Evolutionary conservation across 2,113 vertebrate species (phyloP).

Genomic region (Nasalis larvatus): DNA sequence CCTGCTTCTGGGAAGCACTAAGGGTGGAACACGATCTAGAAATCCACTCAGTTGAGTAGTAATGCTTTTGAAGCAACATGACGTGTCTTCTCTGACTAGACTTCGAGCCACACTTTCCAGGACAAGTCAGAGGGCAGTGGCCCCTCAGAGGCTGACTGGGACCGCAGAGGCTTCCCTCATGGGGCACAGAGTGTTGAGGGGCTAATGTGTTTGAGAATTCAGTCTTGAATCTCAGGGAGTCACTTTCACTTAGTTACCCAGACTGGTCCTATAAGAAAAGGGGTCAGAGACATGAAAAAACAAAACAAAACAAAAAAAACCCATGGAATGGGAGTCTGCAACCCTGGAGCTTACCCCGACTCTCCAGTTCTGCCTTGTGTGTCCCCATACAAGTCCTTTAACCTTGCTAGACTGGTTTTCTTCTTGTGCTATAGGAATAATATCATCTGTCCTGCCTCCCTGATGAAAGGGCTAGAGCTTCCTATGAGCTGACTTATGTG

Average conservation of each 20-base stretch:
- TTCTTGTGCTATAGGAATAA: background rate
- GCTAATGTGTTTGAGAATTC: background rate
- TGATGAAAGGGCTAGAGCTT: background rate
- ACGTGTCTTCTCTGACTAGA: slow-evolving; percentile 52
- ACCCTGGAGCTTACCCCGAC: background rate
- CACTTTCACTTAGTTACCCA: background rate
- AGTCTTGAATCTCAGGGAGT: background rate
- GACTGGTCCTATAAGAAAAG: background rate
- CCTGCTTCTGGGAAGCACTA: slow-evolving; percentile 68
- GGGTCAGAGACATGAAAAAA: background rate
- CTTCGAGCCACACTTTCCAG: slow-evolving; percentile 59
- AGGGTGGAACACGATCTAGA: slow-evolving; percentile 64
- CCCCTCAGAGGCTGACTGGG: background rate
- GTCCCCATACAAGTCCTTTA: background rate
- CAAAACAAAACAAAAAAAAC: background rate
- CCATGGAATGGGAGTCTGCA: background rate
- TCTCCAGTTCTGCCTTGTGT: background rate
- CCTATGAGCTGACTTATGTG: background rate
- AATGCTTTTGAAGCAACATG: slow-evolving; percentile 56
- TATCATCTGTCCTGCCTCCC: background rate
- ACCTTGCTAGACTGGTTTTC: background rate
- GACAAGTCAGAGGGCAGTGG: slow-evolving; percentile 31
- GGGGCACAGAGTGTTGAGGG: background rate
- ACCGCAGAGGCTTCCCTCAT: background rate
- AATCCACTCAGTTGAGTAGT: slow-evolving; percentile 57